These are phyloP conservation scores for Pandemis cinnamomeana DNA, from an alignment of 2,888 invertebrate species.

Conservation along the genomic window DNA sequence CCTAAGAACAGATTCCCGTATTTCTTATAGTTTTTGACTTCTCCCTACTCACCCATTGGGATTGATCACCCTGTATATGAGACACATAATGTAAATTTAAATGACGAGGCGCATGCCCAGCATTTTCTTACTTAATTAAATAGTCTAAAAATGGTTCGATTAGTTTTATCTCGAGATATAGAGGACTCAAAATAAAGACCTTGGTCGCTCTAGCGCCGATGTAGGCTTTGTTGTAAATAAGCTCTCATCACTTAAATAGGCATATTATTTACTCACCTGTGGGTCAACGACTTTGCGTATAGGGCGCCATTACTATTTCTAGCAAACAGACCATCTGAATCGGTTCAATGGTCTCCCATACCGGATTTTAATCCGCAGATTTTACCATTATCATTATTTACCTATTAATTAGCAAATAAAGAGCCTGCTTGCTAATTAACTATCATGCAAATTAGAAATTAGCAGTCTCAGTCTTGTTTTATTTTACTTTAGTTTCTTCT, in stretches of 20 bases:
- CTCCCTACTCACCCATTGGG: no score
- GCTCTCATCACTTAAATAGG: background rate
- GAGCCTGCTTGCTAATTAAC: constrained; percentile 8
- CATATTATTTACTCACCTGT: constrained; percentile 5
- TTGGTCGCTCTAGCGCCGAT: background rate
- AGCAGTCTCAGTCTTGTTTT: background rate
- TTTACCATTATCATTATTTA: constrained; percentile 17
- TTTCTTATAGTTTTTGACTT: no score
- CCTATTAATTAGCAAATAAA: constrained; percentile 26
- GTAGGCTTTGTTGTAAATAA: background rate
- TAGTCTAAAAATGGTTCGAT: constrained; percentile 12
- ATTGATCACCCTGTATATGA: no score
- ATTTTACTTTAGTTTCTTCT: background rate
- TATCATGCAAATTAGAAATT: constrained; percentile 1
- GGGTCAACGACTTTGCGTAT: background rate
- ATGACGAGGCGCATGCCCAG: background rate
- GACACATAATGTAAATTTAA: background rate
- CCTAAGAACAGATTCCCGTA: no score
- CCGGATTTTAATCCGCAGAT: constrained; percentile 22
- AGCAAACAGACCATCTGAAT: constrained; percentile 16
- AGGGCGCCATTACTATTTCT: constrained; percentile 12
- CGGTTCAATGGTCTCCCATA: constrained; percentile 29
- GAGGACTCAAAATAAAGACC: constrained; percentile 7
- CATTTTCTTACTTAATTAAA: constrained; percentile 11
- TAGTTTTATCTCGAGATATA: constrained; percentile 18